Evolutionary conservation across 2,797 vertebrate genomes (phyloP).

Genomic region (Arctocebus calabarensis): DNA sequence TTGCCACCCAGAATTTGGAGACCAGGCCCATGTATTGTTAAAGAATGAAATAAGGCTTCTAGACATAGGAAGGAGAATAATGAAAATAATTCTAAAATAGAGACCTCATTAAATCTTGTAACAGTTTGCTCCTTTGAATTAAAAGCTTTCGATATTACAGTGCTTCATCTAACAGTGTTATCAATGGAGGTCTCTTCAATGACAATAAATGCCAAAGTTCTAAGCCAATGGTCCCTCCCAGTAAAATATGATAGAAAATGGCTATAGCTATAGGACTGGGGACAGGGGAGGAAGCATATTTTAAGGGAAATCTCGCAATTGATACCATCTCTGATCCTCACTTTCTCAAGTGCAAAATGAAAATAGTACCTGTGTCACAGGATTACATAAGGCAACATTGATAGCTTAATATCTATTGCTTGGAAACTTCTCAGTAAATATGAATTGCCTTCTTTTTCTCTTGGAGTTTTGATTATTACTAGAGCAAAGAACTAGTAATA

Average conservation of each 20-base stretch:
- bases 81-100: not conserved
- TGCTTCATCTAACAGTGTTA: not conserved
- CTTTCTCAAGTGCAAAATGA: not conserved
- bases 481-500: not conserved
- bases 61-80: not conserved
- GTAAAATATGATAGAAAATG: constrained; percentile 16
- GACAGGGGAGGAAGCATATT: too few relatives aligned
- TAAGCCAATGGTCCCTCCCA: not conserved
- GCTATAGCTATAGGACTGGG: not conserved
- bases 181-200: not conserved
- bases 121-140: constrained; percentile 8
- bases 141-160: not conserved
- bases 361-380: not conserved
- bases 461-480: constrained; percentile 14
- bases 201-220: not conserved
- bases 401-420: not conserved
- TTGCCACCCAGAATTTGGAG: not conserved
- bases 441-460: not conserved
- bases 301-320: not conserved
- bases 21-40: not conserved
- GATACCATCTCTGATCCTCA: not conserved
- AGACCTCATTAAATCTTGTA: constrained; percentile 20
- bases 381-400: not conserved
- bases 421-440: not conserved
- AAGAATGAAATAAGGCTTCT: constrained; percentile 25